A percentile compares a stretch with the other conserved stretches of the same genome.
These are phyloP conservation scores for Cnemophilus loriae DNA, from an alignment of 2,113 vertebrate species.

Conservation along the genomic window DNA sequence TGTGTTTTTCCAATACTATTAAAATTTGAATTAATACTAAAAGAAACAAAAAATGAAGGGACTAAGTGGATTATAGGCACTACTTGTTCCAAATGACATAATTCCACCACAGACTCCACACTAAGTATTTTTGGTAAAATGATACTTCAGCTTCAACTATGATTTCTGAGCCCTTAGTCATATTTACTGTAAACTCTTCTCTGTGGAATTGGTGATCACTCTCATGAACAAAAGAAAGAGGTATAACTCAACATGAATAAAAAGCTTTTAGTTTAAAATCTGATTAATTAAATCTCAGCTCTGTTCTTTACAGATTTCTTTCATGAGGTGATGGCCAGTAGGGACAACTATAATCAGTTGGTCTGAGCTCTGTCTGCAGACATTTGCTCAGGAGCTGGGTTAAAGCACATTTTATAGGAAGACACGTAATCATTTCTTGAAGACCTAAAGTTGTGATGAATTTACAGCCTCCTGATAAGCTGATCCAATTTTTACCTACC, in stretches of 20 bases:
- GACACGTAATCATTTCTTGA: neutral
- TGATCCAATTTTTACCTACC: neutral
- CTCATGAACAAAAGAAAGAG: neutral
- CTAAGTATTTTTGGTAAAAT: slow-evolving; percentile 36
- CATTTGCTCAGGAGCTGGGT: neutral
- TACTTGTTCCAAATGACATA: slow-evolving; percentile 34
- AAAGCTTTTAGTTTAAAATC: neutral
- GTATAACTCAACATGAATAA: neutral
- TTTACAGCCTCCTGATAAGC: neutral
- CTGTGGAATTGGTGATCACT: neutral
- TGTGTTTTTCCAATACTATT: slow-evolving; percentile 51
- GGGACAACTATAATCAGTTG: neutral
- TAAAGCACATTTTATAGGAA: neutral
- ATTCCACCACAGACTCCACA: slow-evolving; percentile 12
- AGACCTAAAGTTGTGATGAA: neutral
- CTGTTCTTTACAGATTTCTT: neutral
- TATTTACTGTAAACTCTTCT: slow-evolving; percentile 28
- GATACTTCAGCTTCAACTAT: slow-evolving; percentile 1
- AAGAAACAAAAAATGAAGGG: slow-evolving; percentile 12
- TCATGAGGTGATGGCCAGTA: neutral
- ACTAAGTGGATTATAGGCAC: slow-evolving; percentile 23
- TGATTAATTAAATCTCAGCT: neutral
- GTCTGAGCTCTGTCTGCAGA: neutral
- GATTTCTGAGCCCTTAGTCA: neutral
- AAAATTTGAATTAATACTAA: slow-evolving; percentile 44